Percentiles rank a stretch among this genome's conserved stretches.
phyloP scores from a whole-genome alignment of 2,113 vertebrate genomes.

The Lophius piscatorius region DNA sequence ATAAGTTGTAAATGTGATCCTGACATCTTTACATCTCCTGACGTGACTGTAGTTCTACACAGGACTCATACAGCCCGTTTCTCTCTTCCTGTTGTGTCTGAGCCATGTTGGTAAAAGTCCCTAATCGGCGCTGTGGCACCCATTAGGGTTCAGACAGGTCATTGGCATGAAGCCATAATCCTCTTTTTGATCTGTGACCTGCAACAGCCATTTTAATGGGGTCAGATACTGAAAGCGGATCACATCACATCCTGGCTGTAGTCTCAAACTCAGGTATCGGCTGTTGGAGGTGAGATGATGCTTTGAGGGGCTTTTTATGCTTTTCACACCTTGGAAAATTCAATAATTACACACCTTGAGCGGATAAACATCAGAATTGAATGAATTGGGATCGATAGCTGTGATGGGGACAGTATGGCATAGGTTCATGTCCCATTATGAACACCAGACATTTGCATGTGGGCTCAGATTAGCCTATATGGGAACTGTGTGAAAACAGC shows the following conservation, averaged over 20 bases:
- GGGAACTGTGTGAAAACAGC: conserved; percentile 30
- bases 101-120: conserved; percentile 38
- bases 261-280: conserved; percentile 8
- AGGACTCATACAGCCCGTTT: background rate
- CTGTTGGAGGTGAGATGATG: conserved; percentile 13
- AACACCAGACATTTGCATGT: conserved; percentile 15
- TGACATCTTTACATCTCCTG: too few species aligned
- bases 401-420: conserved; percentile 28
- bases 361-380: conserved; percentile 60
- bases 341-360: conserved; percentile 40
- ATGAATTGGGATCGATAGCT: conserved; percentile 51
- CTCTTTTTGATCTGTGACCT: conserved; percentile 60
- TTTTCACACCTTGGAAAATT: conserved; percentile 23
- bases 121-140: conserved; percentile 48
- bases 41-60: too few species aligned
- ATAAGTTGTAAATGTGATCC: too few species aligned
- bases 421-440: conserved; percentile 21
- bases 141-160: conserved; percentile 54
- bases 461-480: conserved; percentile 27
- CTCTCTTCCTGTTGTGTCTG: background rate
- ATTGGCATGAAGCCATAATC: conserved; percentile 62
- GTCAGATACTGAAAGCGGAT: conserved; percentile 64
- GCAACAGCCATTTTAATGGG: conserved; percentile 53
- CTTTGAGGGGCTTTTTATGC: conserved; percentile 1
- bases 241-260: conserved; percentile 45